Conservation (phyloP, 2,113 vertebrate genomes). For the Lophochroa leadbeateri region DNA sequence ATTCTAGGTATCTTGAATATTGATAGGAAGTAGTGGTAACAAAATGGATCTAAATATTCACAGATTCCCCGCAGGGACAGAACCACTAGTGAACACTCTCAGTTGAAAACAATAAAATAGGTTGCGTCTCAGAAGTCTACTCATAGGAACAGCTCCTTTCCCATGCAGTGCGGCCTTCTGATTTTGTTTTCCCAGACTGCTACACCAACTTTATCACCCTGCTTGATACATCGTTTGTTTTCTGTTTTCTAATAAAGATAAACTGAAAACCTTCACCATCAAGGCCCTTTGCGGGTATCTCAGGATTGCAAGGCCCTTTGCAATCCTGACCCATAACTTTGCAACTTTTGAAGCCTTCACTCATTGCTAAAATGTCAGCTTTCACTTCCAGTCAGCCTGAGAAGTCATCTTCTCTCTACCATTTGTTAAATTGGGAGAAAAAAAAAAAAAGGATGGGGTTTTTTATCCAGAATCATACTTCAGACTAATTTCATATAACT, state of each 20-base stretch:
- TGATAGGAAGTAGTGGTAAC: not conserved
- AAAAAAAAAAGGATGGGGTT: not conserved
- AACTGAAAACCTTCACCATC: not conserved
- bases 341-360: not conserved
- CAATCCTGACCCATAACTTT: not conserved
- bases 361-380: not conserved
- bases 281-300: not conserved
- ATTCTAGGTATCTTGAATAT: not conserved
- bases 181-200: not conserved
- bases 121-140: not conserved
- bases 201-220: not conserved
- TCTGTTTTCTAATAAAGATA: not conserved
- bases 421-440: not conserved
- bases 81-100: not conserved
- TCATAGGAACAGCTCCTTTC: not conserved
- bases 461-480: not conserved
- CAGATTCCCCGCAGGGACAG: not conserved
- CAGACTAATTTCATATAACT: not conserved
- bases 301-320: not conserved
- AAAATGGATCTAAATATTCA: not conserved
- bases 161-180: not conserved
- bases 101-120: not conserved
- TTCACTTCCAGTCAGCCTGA: not conserved
- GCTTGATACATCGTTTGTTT: not conserved
- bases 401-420: not conserved